Evolutionary conservation across 2,888 invertebrate species (phyloP), one percentile per base, ranked within the genome.

Genomic region (Phortica okadai): DNA sequence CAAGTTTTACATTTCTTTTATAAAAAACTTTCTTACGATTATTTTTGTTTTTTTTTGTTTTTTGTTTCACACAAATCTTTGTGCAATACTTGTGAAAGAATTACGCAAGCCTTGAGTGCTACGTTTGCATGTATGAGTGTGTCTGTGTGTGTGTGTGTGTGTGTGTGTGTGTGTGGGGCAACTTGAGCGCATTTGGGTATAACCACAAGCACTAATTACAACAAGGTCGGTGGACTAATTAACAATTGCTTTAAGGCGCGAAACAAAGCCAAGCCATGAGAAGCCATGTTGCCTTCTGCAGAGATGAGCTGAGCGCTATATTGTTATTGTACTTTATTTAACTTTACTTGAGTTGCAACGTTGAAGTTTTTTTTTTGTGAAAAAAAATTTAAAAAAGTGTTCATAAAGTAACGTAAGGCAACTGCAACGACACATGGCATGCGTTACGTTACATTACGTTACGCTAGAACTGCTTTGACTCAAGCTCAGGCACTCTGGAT

Each of bases 161-260:
- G 14, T 2, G 10, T 50, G 50, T 3, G 50, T 50, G 8, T 14
- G 50, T 50, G 10, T 11, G 3, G 14, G 50, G 50, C 50, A 50
- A 50, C 50, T 50, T 14, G 50, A 50, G 14, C 10, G 50, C 50
- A 50, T 50, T 50, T 50, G 50, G 50, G 50, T 6, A 50, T 72
- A 54, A 54, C 70, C 70, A 56, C 56, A 86, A 82, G 81, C 83
- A 85, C 86, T 87, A 84, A 84, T 84, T 84, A 85, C 83, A 79
- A 81, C 84, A 84, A 87, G 87, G 84, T 84, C 87, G 83, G 77
- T 87, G 84, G 81, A 85, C 87, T 84, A 84, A 84, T 85, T 87
- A 84, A 84, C 86, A 84, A 87, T 87, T 79, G 84, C 87, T 87
- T 84, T 85, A 79, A 84, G 87, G 83, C 86, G 81, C 84, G 80